Evolutionary conservation across 1,140 invertebrate species (phyloP), one percentile per base, ranked within the genome.

Genomic region (Macrobrachium rosenbergii): DNA sequence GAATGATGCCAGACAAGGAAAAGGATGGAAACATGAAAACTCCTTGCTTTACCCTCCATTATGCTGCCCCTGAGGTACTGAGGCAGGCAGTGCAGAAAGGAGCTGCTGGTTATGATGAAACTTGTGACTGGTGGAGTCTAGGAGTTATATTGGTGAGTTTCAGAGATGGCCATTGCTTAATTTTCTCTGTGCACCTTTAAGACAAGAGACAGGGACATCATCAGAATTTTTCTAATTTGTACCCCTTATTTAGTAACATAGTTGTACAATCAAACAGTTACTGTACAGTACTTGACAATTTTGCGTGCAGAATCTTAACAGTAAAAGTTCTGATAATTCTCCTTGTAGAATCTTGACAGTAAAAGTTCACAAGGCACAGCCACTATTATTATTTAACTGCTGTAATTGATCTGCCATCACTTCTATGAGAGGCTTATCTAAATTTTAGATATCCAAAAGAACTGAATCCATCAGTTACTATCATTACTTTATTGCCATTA

Each of bases 61-160:
- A 98, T 92, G 97, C 97, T 8, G 97, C 97, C 5, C 97, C 97
- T 5, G 97, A 99, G 92, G 96, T 99, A 11, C 92, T 98, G 0
- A 92, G 93, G n/a, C 82, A 88, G 37, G 83, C 83, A 76, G 89
- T 90, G 90, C 0, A 92, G 93, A 78, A 91, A 23, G 91, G 90
- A 87, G 91, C 91, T 28, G 91, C 91, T 63, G 93, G 93, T 2
- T 98, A 98, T 92, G 95, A 96, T 90, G 95, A 98, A 91, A 95
- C 95, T 90, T 98, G 97, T 93, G 97, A 98, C 93, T 92, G 98
- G 45, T 99, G 97, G 97, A 97, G 96, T 92, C 92, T 98, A 0
- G 97, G 97, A 0, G 96, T 97, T 7, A 96, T 98, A 89, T 92
- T 98, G 92, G 94, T 95, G 90, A 93, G 92, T 91, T 43, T 1